Percentiles rank a stretch among this genome's conserved stretches.
phyloP scores from a whole-genome alignment of 2,113 vertebrate genomes.

The Strigops habroptila region DNA sequence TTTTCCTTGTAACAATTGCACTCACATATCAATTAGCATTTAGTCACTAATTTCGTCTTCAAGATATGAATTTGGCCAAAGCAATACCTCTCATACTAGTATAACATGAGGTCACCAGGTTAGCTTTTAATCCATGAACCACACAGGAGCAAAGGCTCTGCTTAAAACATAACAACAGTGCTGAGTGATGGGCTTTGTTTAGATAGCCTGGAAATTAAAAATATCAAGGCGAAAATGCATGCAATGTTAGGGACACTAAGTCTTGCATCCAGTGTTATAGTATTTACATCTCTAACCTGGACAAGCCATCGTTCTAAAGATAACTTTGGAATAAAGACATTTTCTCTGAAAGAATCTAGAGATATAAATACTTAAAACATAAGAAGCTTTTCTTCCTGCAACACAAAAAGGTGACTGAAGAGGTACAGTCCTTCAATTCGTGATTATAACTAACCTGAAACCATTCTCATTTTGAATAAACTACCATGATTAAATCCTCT shows the following conservation, averaged over 20 bases:
- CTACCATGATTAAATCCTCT: background rate
- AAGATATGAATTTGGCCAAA: background rate
- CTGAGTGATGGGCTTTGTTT: background rate
- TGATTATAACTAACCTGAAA: background rate
- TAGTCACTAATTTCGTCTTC: background rate
- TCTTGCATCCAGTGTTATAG: background rate
- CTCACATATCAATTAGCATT: background rate
- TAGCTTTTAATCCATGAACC: background rate
- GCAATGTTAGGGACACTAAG: background rate
- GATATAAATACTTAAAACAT: background rate
- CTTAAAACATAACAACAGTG: background rate
- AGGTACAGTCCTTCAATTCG: background rate
- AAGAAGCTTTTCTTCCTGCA: background rate
- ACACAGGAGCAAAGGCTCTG: background rate
- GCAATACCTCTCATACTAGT: background rate
- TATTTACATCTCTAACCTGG: background rate
- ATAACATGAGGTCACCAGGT: background rate
- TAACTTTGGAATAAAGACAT: background rate
- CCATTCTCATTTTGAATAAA: background rate
- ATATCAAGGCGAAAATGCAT: background rate
- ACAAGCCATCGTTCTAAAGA: background rate
- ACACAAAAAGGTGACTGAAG: background rate
- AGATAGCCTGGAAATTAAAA: background rate
- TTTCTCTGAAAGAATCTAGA: background rate
- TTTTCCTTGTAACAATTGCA: background rate